Percentiles rank a stretch among this genome's conserved stretches.
Evolutionary conservation across 2,888 invertebrate species (phyloP).

Genomic region (Hanleya hanleyi): DNA sequence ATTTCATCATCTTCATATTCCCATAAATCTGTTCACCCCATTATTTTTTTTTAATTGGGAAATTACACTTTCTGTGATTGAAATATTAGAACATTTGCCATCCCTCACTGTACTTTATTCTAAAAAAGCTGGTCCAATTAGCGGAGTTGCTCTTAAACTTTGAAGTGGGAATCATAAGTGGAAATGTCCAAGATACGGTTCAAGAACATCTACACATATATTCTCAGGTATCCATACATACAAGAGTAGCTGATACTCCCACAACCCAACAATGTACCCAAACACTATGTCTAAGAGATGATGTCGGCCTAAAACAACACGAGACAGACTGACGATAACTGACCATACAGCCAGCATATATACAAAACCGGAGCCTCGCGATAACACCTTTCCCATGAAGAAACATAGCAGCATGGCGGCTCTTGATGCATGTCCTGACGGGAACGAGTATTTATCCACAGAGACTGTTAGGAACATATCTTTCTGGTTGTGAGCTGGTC

Average conservation of each 20-base stretch:
- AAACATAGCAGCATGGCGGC: constrained; percentile 85
- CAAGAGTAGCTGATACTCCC: constrained; percentile 50
- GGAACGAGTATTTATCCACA: constrained; percentile 89
- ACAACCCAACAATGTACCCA: constrained; percentile 82
- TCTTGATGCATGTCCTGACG: constrained; percentile 94
- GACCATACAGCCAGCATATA: constrained; percentile 83
- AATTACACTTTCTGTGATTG: no score
- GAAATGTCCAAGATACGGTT: constrained; percentile 60
- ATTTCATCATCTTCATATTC: no score
- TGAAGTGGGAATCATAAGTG: constrained; percentile 48
- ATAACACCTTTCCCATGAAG: constrained; percentile 76
- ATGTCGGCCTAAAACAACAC: constrained; percentile 89
- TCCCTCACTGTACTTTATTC: no score
- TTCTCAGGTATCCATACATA: constrained; percentile 53
- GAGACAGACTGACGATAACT: constrained; percentile 82
- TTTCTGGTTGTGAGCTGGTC: constrained; percentile 82
- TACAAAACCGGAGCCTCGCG: constrained; percentile 25
- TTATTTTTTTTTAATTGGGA: no score
- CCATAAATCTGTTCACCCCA: no score
- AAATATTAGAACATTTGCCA: no score
- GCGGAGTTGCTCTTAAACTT: no score
- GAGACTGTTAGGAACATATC: constrained; percentile 82
- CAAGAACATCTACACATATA: constrained; percentile 51
- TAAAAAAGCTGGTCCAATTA: no score
- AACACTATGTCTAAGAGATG: constrained; percentile 88